Conservation (phyloP, 2,797 vertebrate genomes). For the Spea hammondii region DNA sequence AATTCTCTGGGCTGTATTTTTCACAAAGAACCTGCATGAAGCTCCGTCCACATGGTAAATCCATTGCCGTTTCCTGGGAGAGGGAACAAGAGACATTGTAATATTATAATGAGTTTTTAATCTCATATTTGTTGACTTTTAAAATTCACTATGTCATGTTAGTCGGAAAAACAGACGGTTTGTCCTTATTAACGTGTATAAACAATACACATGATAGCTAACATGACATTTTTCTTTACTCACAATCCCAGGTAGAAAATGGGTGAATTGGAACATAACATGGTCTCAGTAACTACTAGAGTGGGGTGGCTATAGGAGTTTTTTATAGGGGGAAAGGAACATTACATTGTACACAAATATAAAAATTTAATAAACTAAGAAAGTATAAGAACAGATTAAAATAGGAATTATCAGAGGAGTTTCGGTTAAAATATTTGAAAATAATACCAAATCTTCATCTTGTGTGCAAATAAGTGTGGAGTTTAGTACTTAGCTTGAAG, state of each 20-base stretch:
- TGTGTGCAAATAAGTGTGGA: too few relatives aligned
- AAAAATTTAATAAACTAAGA: too few relatives aligned
- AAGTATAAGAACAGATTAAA: too few relatives aligned
- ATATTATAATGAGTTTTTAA: neutral
- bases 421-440: too few relatives aligned
- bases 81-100: conserved; percentile 7
- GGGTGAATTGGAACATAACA: neutral
- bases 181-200: neutral
- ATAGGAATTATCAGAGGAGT: too few relatives aligned
- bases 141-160: neutral
- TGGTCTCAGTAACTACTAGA: neutral
- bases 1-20: conserved; percentile 96
- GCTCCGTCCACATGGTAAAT: conserved; percentile 84
- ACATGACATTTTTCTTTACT: neutral
- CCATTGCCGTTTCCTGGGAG: conserved; percentile 74
- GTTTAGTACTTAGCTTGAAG: too few relatives aligned
- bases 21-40: conserved; percentile 93
- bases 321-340: too few relatives aligned
- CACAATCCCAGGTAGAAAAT: neutral
- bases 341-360: too few relatives aligned
- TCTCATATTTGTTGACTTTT: too few relatives aligned
- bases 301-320: too few relatives aligned
- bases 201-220: neutral
- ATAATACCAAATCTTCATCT: too few relatives aligned
- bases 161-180: neutral